A percentile compares a stretch with the other conserved stretches of the same genome.
Evolutionary conservation across 2,888 invertebrate species (phyloP).

Genomic region (Euplagia quadripunctaria): DNA sequence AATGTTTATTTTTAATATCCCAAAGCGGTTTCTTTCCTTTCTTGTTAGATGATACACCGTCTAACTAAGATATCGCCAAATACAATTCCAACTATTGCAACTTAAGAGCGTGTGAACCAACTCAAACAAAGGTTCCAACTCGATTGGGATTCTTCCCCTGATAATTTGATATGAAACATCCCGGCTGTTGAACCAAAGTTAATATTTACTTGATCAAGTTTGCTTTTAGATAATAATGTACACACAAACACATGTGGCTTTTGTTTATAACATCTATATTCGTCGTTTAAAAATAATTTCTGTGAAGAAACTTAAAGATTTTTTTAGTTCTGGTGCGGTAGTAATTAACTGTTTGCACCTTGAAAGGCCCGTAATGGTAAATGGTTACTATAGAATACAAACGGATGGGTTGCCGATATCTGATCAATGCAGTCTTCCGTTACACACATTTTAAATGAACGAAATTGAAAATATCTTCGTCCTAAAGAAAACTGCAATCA

Average conservation of each 20-base stretch:
- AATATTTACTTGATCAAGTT: conserved; percentile 43
- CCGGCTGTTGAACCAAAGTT: conserved; percentile 32
- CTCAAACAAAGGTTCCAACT: conserved; percentile 10
- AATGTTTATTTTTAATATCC: background rate
- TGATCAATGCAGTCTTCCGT: no score
- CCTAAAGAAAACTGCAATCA: no score
- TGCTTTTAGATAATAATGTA: conserved; percentile 35
- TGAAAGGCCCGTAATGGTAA: no score
- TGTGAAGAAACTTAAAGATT: background rate
- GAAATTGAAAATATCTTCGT: no score
- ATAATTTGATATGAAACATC: conserved; percentile 29
- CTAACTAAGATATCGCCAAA: background rate
- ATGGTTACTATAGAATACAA: no score
- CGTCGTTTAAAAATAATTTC: conserved; percentile 28
- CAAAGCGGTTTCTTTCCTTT: background rate
- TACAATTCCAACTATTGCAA: background rate
- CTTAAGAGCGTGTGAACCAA: background rate
- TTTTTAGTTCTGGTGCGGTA: no score
- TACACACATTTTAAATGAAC: no score
- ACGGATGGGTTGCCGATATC: no score
- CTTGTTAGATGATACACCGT: background rate
- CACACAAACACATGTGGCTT: conserved; percentile 38
- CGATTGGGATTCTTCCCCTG: conserved; percentile 7
- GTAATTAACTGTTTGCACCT: no score
- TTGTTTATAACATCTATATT: conserved; percentile 48